phyloP scores from a whole-genome alignment of 1,140 invertebrate genomes.

The Euwallacea fornicatus region DNA sequence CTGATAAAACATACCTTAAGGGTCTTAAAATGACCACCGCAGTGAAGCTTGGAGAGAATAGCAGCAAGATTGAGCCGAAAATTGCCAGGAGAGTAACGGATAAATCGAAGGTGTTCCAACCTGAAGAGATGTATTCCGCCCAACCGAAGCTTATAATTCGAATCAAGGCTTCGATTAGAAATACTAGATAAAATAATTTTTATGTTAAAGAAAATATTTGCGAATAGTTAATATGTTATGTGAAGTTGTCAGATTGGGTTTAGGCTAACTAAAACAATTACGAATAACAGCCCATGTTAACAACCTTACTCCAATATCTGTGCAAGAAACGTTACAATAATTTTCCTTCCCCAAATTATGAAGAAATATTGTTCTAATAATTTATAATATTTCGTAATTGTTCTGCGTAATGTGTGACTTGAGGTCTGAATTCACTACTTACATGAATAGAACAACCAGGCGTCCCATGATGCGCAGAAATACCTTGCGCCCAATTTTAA shows the following conservation, averaged over 20 bases:
- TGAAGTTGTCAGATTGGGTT: no score
- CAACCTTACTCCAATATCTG: no score
- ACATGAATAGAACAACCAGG: constrained; percentile 70
- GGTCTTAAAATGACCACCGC: constrained; percentile 76
- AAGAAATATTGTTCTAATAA: neutral
- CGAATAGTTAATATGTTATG: no score
- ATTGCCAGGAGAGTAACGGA: constrained; percentile 70
- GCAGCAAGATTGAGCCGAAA: constrained; percentile 66
- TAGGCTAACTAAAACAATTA: neutral
- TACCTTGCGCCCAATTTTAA: constrained; percentile 61
- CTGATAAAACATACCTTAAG: constrained; percentile 49
- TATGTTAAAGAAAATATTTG: no score
- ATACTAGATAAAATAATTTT: constrained; percentile 62
- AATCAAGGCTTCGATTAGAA: constrained; percentile 71
- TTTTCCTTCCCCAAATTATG: neutral
- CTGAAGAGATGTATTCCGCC: constrained; percentile 72
- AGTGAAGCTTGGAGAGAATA: constrained; percentile 67
- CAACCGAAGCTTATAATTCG: constrained; percentile 76
- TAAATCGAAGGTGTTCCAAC: constrained; percentile 88
- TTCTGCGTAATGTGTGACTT: neutral
- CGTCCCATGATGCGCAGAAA: constrained; percentile 75
- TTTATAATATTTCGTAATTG: neutral
- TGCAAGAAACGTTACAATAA: neutral
- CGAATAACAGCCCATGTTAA: neutral
- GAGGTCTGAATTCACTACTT: constrained; percentile 50